Percentiles rank a stretch among this genome's conserved stretches.
Evolutionary conservation across 2,113 vertebrate species (phyloP).

Genomic region (Hemichromis elongatus): DNA sequence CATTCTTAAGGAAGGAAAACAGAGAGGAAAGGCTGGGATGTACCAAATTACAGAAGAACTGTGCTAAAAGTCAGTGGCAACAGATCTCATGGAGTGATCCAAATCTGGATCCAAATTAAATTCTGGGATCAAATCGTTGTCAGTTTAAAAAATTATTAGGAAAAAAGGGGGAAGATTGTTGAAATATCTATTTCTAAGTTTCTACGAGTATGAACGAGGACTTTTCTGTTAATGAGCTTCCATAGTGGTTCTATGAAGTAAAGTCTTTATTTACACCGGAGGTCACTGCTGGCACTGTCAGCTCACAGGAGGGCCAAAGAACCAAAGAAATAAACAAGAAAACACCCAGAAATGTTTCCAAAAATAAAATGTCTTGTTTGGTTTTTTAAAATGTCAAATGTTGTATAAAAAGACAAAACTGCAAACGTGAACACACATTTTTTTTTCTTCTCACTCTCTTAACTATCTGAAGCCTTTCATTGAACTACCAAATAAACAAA

Average conservation of each 20-base stretch:
- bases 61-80: too few species aligned
- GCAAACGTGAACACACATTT: background rate
- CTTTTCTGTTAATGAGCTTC: background rate
- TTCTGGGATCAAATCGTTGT: background rate
- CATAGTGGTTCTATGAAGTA: background rate
- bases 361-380: background rate
- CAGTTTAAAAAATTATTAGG: background rate
- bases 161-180: background rate
- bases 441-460: background rate
- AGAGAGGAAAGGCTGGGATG: too few species aligned
- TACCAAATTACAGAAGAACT: too few species aligned
- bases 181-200: background rate
- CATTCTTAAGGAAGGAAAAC: too few species aligned
- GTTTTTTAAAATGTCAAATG: background rate
- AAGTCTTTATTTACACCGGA: background rate
- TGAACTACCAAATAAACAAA: background rate
- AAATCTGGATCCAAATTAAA: too few species aligned
- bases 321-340: background rate
- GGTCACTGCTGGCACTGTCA: background rate
- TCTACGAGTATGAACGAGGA: accelerated
- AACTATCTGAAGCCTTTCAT: background rate
- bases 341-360: background rate
- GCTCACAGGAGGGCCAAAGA: background rate
- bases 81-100: too few species aligned
- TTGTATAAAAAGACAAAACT: background rate